Percentiles rank a stretch among this genome's conserved stretches.
Conservation (phyloP, 2,113 vertebrate species). For the Dicerorhinus sumatrensis region DNA sequence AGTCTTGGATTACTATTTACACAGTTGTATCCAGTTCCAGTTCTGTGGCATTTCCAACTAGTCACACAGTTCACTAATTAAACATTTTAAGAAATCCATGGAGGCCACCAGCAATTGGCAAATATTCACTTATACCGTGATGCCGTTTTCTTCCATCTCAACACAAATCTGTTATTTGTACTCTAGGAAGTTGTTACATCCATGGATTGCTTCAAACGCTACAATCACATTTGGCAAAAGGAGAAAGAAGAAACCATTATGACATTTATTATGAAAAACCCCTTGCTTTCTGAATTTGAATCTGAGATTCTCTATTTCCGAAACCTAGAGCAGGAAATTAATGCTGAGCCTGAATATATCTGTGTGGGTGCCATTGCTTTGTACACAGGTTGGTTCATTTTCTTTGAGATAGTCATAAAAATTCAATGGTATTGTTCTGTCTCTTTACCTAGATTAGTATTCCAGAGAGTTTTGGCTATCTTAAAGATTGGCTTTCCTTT, state of each 20-base stretch:
- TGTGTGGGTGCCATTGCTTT: slow-evolving; percentile 93
- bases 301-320: slow-evolving; percentile 94
- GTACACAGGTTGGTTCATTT: slow-evolving; percentile 90
- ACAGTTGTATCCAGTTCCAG: neutral
- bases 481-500: slow-evolving; percentile 38
- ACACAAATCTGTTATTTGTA: slow-evolving; percentile 51
- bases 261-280: slow-evolving; percentile 88
- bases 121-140: neutral
- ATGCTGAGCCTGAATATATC: slow-evolving; percentile 92
- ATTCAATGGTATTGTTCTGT: neutral
- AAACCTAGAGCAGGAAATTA: slow-evolving; percentile 92
- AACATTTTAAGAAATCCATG: neutral
- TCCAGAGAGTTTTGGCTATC: neutral
- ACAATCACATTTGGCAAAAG: slow-evolving; percentile 95
- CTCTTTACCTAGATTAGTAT: slow-evolving; percentile 11
- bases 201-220: slow-evolving; percentile 90
- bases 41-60: neutral
- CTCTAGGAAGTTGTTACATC: slow-evolving; percentile 92
- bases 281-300: slow-evolving; percentile 94
- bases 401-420: neutral
- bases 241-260: slow-evolving; percentile 92
- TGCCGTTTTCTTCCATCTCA: neutral
- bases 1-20: neutral
- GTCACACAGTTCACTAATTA: neutral
- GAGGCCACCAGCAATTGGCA: neutral